phyloP scores from a whole-genome alignment of 1,140 invertebrate genomes.

The Achatina immaculata region DNA sequence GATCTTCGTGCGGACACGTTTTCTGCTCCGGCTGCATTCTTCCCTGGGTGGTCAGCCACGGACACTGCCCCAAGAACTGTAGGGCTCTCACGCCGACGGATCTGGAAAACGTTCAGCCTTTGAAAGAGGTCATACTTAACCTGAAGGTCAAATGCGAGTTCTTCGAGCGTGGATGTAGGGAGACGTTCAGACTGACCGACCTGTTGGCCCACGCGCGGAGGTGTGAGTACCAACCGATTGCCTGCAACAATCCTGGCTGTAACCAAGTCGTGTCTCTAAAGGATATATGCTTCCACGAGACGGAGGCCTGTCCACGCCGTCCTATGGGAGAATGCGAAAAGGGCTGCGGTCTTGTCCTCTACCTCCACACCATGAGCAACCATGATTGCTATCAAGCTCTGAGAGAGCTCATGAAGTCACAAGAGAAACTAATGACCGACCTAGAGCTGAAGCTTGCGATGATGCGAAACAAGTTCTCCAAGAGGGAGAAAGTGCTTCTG shows the following conservation, averaged over 20 bases:
- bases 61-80: slow-evolving; percentile 52
- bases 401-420: slow-evolving; percentile 40
- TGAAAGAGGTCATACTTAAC: slow-evolving; percentile 51
- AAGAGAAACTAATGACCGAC: slow-evolving; percentile 47
- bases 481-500: slow-evolving; percentile 49
- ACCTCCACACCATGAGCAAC: slow-evolving; percentile 34
- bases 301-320: slow-evolving; percentile 42
- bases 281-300: slow-evolving; percentile 47
- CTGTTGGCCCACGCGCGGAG: slow-evolving; percentile 43
- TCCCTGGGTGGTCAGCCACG: slow-evolving; percentile 52
- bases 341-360: slow-evolving; percentile 52
- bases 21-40: slow-evolving; percentile 59
- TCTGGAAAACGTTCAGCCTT: slow-evolving; percentile 49
- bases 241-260: slow-evolving; percentile 49
- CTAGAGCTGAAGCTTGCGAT: slow-evolving; percentile 47
- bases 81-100: slow-evolving; percentile 45
- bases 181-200: slow-evolving; percentile 45
- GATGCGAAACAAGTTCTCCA: slow-evolving; percentile 39
- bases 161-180: slow-evolving; percentile 45
- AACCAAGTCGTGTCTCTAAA: slow-evolving; percentile 30
- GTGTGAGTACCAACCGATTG: slow-evolving; percentile 48
- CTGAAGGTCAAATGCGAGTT: slow-evolving; percentile 55
- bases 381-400: slow-evolving; percentile 53
- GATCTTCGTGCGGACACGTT: slow-evolving; percentile 53
- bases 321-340: slow-evolving; percentile 50